phyloP scores from a whole-genome alignment of 2,888 invertebrate genomes.

The Mylabris sibirica region DNA sequence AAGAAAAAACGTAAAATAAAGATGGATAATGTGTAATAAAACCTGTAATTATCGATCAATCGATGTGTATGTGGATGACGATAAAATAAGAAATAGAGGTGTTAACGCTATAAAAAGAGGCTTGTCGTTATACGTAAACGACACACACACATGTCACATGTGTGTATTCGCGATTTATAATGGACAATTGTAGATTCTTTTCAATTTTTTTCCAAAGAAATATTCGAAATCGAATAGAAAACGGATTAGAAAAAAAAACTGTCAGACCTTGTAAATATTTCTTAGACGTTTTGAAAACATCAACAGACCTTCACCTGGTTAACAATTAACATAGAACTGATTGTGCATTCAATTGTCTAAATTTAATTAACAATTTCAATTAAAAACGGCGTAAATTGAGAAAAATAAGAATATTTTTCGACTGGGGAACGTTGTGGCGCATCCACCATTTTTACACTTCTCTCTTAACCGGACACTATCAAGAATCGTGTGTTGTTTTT shows the following conservation, averaged over 20 bases:
- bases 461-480: not conserved
- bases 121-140: not conserved
- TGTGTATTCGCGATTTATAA: not conserved
- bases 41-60: not conserved
- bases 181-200: too few species aligned
- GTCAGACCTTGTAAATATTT: conserved; percentile 6
- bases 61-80: not conserved
- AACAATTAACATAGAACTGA: conserved; percentile 15
- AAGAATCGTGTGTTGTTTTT: too few species aligned
- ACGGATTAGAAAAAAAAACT: not conserved
- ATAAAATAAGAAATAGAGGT: not conserved
- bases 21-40: not conserved
- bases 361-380: not conserved
- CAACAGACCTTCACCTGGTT: conserved; percentile 17
- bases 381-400: not conserved
- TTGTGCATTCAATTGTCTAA: conserved; percentile 8
- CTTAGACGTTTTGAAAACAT: conserved; percentile 8
- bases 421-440: not conserved
- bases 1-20: too few species aligned
- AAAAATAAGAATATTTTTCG: not conserved
- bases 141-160: not conserved
- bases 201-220: not conserved
- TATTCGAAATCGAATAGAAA: not conserved
- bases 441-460: not conserved
- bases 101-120: not conserved